Percentiles rank a stretch among this genome's conserved stretches.
Conservation (phyloP, 92 coral and sea anemone species). For the Epizoanthus illoricatus region DNA sequence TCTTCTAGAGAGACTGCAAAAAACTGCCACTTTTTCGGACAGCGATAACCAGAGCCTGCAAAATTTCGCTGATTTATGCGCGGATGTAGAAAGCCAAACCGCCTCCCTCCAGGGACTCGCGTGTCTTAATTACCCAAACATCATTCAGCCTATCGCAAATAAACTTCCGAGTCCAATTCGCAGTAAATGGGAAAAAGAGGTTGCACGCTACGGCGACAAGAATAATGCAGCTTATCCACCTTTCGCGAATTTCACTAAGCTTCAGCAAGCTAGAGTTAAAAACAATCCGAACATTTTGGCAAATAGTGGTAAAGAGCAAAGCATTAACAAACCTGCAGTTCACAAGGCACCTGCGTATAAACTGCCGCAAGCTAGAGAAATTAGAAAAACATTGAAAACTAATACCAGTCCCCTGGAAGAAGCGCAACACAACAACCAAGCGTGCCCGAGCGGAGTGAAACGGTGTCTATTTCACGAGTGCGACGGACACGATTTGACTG, state of each 20-base stretch:
- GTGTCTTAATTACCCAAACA: constrained; percentile 48
- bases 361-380: not conserved
- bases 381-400: not conserved
- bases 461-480: constrained; percentile 59
- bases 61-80: constrained; percentile 46
- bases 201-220: constrained; percentile 33
- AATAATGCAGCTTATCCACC: constrained; percentile 39
- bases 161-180: constrained; percentile 41
- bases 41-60: constrained; percentile 27
- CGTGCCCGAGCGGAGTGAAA: not conserved
- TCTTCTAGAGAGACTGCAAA: constrained; percentile 9
- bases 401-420: not conserved
- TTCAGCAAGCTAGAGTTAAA: constrained; percentile 39
- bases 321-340: not conserved
- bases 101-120: constrained; percentile 44
- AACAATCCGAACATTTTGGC: constrained; percentile 53
- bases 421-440: too few relatives aligned
- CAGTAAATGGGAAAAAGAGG: constrained; percentile 51
- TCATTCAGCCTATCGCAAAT: constrained; percentile 44
- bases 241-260: constrained; percentile 32
- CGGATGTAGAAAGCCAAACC: constrained; percentile 50
- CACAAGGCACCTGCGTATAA: not conserved
- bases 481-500: constrained; percentile 38
- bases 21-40: constrained; percentile 26
- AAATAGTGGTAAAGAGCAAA: not conserved